phyloP scores from a whole-genome alignment of 2,797 vertebrate genomes.

The Babyrousa celebensis region DNA sequence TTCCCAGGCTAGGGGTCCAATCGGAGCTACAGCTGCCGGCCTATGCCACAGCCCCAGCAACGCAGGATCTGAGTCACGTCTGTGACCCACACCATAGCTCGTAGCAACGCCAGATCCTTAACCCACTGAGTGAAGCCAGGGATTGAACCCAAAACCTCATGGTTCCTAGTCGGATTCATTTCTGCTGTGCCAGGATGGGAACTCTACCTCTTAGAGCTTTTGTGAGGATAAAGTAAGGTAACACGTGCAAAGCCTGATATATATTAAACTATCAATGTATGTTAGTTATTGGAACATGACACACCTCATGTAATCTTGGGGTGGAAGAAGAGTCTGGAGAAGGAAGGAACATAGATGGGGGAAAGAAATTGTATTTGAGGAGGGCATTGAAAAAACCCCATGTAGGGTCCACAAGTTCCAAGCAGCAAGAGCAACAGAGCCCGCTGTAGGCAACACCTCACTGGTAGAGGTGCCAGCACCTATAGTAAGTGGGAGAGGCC shows the following conservation, averaged over 20 bases:
- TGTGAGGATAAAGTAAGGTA: conserved; percentile 37
- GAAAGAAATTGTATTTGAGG: conserved; percentile 47
- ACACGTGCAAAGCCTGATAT: not conserved
- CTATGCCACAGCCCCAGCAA: too few species aligned
- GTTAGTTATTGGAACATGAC: not conserved
- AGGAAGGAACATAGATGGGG: not conserved
- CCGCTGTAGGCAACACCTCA: not conserved
- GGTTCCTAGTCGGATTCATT: too few species aligned
- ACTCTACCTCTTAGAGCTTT: not conserved
- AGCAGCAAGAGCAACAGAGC: not conserved
- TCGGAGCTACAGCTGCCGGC: too few species aligned
- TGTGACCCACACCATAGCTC: too few species aligned
- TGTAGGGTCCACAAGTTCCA: not conserved
- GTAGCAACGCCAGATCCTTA: too few species aligned
- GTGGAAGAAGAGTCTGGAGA: not conserved
- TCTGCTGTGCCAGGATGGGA: too few species aligned
- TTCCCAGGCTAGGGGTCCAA: too few species aligned
- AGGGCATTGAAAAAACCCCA: not conserved
- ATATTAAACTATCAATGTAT: not conserved
- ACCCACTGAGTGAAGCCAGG: too few species aligned
- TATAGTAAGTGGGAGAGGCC: not conserved
- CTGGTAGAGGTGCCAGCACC: not conserved
- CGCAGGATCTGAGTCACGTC: too few species aligned
- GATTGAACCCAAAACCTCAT: too few species aligned
- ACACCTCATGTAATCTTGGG: not conserved